These are phyloP conservation scores for Dryomyza anilis DNA, from an alignment of 2,888 invertebrate species.

Conservation along the genomic window DNA sequence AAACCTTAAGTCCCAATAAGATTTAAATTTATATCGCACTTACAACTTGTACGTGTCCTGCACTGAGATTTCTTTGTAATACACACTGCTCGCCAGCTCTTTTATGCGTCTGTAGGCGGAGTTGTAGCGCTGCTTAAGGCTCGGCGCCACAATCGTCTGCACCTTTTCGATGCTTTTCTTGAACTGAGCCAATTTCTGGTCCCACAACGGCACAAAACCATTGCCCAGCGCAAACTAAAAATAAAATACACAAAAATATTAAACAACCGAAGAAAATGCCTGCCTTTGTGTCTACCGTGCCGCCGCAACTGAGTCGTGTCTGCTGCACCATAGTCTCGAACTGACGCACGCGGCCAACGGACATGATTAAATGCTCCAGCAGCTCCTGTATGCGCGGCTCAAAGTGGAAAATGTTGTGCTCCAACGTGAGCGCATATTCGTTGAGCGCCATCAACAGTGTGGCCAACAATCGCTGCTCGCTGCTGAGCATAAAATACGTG, in stretches of 20 bases:
- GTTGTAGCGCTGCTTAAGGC: neutral
- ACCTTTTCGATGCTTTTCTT: neutral
- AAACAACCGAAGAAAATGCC: no score
- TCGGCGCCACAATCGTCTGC: neutral
- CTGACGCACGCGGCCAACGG: conserved; percentile 35
- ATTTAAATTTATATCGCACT: no score
- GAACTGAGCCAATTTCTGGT: neutral
- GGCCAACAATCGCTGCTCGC: conserved; percentile 37
- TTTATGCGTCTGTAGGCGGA: neutral
- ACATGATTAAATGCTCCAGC: neutral
- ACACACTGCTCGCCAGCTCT: neutral
- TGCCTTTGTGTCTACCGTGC: neutral
- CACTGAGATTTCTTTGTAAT: neutral
- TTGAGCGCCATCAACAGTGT: conserved; percentile 41
- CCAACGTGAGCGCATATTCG: conserved; percentile 44
- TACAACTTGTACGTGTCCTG: neutral
- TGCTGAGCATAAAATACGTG: conserved; percentile 40
- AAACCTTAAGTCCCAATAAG: neutral
- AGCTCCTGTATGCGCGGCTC: neutral
- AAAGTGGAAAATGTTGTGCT: conserved; percentile 39
- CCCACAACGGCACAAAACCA: neutral
- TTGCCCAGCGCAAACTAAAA: neutral
- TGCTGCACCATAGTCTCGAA: conserved; percentile 30
- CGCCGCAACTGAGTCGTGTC: neutral
- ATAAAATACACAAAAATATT: neutral